Evolutionary conservation across 2,113 vertebrate genomes (phyloP).

Genomic region (Paratilapia polleni): DNA sequence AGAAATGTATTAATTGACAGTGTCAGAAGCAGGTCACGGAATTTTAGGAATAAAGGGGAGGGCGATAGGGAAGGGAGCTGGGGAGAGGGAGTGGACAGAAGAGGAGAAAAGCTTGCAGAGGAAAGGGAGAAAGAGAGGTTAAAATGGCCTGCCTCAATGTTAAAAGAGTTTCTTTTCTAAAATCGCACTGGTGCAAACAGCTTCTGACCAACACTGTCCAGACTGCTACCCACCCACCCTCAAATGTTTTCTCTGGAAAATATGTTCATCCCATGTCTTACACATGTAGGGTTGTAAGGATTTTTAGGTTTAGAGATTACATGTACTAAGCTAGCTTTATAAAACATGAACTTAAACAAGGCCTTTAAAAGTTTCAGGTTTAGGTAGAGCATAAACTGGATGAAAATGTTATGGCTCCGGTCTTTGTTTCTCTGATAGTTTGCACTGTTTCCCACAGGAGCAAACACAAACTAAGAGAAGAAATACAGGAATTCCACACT

Average conservation of each 20-base stretch:
- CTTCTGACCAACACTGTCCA: neutral
- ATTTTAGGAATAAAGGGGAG: constrained; percentile 68
- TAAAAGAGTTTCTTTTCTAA: neutral
- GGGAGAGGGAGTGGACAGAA: constrained; percentile 38
- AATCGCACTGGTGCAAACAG: neutral
- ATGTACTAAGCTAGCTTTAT: neutral
- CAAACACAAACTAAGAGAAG: neutral
- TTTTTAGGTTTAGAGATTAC: neutral
- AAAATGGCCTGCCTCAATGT: constrained; percentile 25
- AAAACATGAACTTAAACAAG: neutral
- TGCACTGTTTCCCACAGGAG: neutral
- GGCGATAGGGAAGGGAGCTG: constrained; percentile 36
- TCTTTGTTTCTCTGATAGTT: neutral
- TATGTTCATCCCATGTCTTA: neutral
- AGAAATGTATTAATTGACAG: constrained; percentile 65
- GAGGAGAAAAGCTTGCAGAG: constrained; percentile 12
- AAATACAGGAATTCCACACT: neutral
- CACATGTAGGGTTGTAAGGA: neutral
- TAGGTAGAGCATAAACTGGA: neutral
- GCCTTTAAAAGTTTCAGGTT: neutral
- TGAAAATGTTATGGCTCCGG: neutral
- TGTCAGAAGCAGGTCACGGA: constrained; percentile 61
- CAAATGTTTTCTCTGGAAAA: neutral
- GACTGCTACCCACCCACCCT: neutral
- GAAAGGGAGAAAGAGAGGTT: constrained; percentile 24